phyloP scores from a whole-genome alignment of 2,797 vertebrate species.

The Periparus ater region DNA sequence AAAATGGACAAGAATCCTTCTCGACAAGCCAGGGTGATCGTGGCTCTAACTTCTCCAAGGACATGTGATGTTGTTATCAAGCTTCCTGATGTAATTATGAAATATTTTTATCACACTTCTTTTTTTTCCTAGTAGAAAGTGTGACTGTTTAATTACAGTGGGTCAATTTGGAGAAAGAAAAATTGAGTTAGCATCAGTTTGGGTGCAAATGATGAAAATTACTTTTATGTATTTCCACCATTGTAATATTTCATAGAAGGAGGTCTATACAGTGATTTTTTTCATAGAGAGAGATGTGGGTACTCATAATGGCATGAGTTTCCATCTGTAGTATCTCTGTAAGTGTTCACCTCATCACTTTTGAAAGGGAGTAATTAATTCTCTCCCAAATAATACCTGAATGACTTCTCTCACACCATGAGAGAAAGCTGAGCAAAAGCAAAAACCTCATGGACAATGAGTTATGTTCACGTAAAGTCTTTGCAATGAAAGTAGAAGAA shows the following conservation, averaged over 20 bases:
- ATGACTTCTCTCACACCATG: background rate
- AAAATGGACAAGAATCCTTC: constrained; percentile 66
- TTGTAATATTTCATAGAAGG: background rate
- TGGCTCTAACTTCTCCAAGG: constrained; percentile 63
- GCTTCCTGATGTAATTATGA: constrained; percentile 67
- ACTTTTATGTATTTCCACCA: background rate
- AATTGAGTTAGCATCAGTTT: background rate
- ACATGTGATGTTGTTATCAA: constrained; percentile 64
- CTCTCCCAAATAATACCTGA: background rate
- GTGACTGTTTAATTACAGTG: background rate
- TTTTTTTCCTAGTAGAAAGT: background rate
- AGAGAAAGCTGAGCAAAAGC: background rate
- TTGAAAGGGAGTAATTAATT: background rate
- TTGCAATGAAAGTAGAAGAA: background rate
- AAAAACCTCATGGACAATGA: background rate
- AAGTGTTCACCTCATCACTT: background rate
- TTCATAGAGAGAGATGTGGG: background rate
- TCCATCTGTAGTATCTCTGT: background rate
- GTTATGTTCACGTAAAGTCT: background rate
- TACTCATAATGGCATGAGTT: background rate
- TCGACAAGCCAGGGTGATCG: constrained; percentile 73
- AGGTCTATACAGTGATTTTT: background rate
- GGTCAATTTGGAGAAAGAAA: background rate
- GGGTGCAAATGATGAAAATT: background rate
- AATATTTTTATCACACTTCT: background rate